Conservation (phyloP, 2,797 vertebrate genomes). For the Hemibagrus guttatus region DNA sequence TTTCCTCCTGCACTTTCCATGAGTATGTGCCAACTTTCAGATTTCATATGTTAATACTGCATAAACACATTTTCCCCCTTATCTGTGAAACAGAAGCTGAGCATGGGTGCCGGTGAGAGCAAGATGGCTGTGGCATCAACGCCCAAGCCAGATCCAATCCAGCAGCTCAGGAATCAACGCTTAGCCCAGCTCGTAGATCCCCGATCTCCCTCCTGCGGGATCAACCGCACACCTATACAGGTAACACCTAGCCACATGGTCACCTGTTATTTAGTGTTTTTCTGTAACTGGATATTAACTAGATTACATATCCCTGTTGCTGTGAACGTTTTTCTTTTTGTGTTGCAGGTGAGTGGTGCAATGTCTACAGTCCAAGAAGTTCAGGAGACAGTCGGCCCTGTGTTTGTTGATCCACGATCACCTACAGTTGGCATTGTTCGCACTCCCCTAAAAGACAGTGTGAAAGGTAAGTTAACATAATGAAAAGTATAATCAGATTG, state of each 20-base stretch:
- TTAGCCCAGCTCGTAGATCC: conserved; percentile 68
- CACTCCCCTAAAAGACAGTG: conserved; percentile 74
- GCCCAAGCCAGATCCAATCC: conserved; percentile 59
- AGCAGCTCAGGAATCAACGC: conserved; percentile 56
- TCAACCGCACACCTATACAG: conserved; percentile 79
- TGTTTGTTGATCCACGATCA: conserved; percentile 73
- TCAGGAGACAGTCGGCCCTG: conserved; percentile 48
- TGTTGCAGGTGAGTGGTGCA: conserved; percentile 58
- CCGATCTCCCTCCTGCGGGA: conserved; percentile 71
- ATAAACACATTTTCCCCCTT: not conserved
- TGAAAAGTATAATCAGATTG: not conserved
- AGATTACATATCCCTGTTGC: not conserved
- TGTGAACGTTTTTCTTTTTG: not conserved
- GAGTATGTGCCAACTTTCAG: not conserved
- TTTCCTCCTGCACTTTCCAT: not conserved
- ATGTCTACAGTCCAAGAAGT: conserved; percentile 46
- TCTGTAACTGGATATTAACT: not conserved
- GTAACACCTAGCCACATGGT: conserved; percentile 51
- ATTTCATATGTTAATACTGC: too few relatives aligned
- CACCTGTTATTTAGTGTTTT: too few relatives aligned
- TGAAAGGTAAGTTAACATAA: conserved; percentile 66
- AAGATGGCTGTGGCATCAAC: conserved; percentile 62
- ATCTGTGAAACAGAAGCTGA: not conserved
- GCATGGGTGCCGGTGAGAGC: conserved; percentile 78
- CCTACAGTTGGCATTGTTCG: conserved; percentile 70